These are phyloP conservation scores for Diorhabda sublineata DNA, from an alignment of 1,140 invertebrate species.

Conservation along the genomic window DNA sequence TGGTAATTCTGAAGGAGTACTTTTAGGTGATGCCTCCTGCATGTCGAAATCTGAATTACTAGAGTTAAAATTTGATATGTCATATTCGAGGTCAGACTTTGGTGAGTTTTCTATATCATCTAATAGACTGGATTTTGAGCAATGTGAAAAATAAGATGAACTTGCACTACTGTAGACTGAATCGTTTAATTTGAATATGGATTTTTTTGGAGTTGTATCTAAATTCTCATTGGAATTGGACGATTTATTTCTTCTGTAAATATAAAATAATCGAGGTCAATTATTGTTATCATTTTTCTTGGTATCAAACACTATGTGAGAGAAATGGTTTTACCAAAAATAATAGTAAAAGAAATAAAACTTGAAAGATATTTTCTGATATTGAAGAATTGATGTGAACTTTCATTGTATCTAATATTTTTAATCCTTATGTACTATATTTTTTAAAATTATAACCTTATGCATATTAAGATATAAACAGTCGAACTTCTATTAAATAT, in stretches of 20 bases:
- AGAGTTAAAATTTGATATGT: constrained; percentile 26
- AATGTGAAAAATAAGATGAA: constrained; percentile 30
- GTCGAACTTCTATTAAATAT: too few species aligned
- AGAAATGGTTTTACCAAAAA: too few species aligned
- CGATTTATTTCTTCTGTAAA: constrained; percentile 31
- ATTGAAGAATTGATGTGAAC: too few species aligned
- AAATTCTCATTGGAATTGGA: constrained; percentile 29
- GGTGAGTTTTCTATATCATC: constrained; percentile 38
- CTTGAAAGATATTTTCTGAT: too few species aligned
- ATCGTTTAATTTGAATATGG: constrained; percentile 31
- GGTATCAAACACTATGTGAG: too few species aligned
- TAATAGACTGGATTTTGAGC: constrained; percentile 24
- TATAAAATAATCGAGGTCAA: not conserved
- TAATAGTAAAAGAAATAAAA: too few species aligned
- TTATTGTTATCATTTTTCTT: too few species aligned
- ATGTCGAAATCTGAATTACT: constrained; percentile 31
- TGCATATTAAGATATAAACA: too few species aligned
- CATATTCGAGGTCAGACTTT: constrained; percentile 33
- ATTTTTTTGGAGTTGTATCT: constrained; percentile 40
- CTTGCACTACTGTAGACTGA: constrained; percentile 28
- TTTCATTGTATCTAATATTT: too few species aligned
- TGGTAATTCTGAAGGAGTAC: constrained; percentile 49
- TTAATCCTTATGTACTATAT: too few species aligned
- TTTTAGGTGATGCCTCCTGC: constrained; percentile 22
- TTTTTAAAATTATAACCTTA: too few species aligned